These are phyloP conservation scores for Nomada ruficornis DNA, from an alignment of 2,888 invertebrate genomes.

Conservation along the genomic window DNA sequence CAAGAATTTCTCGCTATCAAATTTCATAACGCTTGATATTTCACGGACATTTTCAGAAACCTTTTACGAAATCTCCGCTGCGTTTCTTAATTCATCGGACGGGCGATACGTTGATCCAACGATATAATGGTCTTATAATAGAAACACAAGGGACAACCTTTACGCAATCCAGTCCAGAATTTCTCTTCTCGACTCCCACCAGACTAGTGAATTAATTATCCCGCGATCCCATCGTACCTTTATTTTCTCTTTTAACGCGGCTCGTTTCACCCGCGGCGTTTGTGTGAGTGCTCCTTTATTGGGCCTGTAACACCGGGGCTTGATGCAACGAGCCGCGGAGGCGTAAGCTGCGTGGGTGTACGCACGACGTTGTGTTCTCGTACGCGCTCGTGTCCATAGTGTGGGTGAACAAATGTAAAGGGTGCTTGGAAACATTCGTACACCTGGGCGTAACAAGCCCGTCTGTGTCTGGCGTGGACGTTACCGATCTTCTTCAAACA, in stretches of 20 bases:
- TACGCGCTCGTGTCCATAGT: constrained; percentile 36
- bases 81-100: too few species aligned
- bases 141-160: neutral
- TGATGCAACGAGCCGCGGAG: constrained; percentile 71
- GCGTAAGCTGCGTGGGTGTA: constrained; percentile 68
- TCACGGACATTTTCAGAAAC: too few species aligned
- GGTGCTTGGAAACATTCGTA: constrained; percentile 66
- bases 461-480: neutral
- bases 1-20: neutral
- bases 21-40: neutral
- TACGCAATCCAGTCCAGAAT: constrained; percentile 26
- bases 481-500: neutral
- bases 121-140: neutral
- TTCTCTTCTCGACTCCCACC: constrained; percentile 21
- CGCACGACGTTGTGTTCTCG: constrained; percentile 43
- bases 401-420: constrained; percentile 68
- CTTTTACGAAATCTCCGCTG: too few species aligned
- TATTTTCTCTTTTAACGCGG: constrained; percentile 39
- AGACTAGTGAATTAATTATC: constrained; percentile 44
- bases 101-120: too few species aligned
- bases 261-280: constrained; percentile 23
- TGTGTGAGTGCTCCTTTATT: constrained; percentile 72
- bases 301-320: constrained; percentile 65
- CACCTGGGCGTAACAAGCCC: constrained; percentile 51
- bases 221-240: neutral